Evolutionary conservation across 2,888 invertebrate species (phyloP).

Genomic region (Pandemis corylana): DNA sequence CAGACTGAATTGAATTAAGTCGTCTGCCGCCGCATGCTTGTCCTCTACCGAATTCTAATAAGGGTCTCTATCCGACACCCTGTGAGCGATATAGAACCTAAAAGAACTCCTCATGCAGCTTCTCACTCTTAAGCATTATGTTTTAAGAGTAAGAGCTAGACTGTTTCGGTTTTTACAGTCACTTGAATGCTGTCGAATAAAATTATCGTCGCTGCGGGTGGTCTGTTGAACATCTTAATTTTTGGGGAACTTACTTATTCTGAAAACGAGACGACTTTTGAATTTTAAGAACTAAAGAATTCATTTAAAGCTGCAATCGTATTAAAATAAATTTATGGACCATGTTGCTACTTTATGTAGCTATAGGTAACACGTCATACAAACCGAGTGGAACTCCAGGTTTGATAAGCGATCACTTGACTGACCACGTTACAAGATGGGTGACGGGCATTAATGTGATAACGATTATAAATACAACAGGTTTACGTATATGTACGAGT

Average conservation of each 20-base stretch:
- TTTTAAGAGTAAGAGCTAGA: background rate
- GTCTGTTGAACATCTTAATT: background rate
- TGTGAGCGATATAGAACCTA: background rate
- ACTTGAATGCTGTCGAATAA: background rate
- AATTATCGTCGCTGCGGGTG: background rate
- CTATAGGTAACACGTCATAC: background rate
- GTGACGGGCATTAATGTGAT: background rate
- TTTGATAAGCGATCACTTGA: background rate
- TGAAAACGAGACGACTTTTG: background rate
- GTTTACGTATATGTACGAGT: too few relatives aligned
- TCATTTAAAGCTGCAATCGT: background rate
- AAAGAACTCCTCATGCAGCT: background rate
- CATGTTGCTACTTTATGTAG: background rate
- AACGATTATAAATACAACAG: background rate
- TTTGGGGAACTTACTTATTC: background rate
- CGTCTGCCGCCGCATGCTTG: slow-evolving; percentile 4
- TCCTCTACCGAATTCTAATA: slow-evolving; percentile 3
- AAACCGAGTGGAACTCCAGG: background rate
- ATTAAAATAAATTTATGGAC: background rate
- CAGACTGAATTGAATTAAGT: slow-evolving; percentile 14
- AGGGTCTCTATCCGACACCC: background rate
- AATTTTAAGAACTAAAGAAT: too few relatives aligned
- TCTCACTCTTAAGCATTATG: background rate
- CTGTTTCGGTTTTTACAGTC: background rate
- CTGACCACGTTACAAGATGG: background rate